Percentiles rank a stretch among this genome's conserved stretches.
Evolutionary conservation across 2,888 invertebrate genomes (phyloP).

Genomic region (Ennomos erosarius): DNA sequence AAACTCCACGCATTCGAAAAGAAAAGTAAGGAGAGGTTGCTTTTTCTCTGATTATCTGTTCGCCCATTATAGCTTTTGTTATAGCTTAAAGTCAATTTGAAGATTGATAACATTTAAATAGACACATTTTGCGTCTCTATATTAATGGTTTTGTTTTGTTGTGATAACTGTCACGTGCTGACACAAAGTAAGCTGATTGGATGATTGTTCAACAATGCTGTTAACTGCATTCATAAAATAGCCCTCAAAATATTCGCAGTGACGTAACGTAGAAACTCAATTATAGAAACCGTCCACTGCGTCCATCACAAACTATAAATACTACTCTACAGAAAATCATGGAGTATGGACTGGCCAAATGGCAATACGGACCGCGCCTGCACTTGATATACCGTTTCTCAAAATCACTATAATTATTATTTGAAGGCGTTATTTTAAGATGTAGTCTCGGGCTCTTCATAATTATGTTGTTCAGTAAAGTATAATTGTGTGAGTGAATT

Average conservation of each 20-base stretch:
- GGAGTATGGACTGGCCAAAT: too few species aligned
- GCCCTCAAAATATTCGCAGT: slow-evolving; percentile 1
- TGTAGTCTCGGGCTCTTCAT: too few species aligned
- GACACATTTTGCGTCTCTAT: background rate
- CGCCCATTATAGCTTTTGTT: background rate
- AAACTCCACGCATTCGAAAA: too few species aligned
- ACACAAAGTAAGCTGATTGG: background rate
- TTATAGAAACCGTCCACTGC: slow-evolving; percentile 35
- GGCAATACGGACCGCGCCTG: too few species aligned
- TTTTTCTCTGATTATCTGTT: background rate
- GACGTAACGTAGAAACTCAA: slow-evolving; percentile 14
- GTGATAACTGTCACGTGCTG: background rate
- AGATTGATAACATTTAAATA: background rate
- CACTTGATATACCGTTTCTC: too few species aligned
- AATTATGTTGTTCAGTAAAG: background rate
- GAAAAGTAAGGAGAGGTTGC: too few species aligned
- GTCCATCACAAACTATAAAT: slow-evolving; percentile 53
- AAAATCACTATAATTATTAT: too few species aligned
- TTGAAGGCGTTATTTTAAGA: too few species aligned
- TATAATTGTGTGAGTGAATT: slow-evolving; percentile 20
- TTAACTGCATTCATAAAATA: background rate
- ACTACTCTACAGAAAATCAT: background rate
- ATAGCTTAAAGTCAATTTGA: background rate
- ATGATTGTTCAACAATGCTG: background rate
- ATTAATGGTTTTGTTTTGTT: slow-evolving; percentile 1